Evolutionary conservation across 1,140 invertebrate species (phyloP).

Genomic region (Pachypeltis micranthus): DNA sequence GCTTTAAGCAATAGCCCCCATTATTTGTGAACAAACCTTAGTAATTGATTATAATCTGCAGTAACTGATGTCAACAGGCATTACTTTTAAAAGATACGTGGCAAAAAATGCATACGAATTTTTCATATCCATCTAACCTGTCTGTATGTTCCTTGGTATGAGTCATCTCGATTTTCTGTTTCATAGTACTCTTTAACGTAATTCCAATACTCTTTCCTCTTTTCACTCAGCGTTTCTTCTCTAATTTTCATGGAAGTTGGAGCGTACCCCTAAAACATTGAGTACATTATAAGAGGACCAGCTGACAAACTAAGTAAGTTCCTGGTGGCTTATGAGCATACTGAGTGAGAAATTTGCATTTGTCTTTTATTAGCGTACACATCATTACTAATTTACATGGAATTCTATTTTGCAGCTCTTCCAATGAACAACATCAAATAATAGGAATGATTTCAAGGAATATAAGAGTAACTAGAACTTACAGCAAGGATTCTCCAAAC

Average conservation of each 20-base stretch:
- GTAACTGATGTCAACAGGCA: no score
- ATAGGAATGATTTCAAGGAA: constrained; percentile 17
- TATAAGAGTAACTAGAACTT: constrained; percentile 32
- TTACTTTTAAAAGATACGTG: no score
- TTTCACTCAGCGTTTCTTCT: constrained; percentile 69
- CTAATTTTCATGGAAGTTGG: constrained; percentile 80
- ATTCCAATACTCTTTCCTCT: constrained; percentile 89
- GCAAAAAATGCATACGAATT: no score
- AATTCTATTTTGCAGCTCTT: no score
- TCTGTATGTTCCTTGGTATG: constrained; percentile 85
- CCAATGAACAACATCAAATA: no score
- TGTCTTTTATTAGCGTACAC: no score
- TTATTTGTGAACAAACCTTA: constrained; percentile 15
- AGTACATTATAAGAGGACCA: no score
- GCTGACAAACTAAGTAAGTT: no score
- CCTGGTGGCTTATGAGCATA: no score
- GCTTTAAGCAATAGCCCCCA: background rate
- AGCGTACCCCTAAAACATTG: constrained; percentile 69
- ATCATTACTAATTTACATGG: no score
- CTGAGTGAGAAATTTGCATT: no score
- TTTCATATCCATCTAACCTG: constrained; percentile 49
- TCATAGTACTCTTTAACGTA: constrained; percentile 94
- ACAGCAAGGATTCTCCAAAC: constrained; percentile 66
- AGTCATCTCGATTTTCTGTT: constrained; percentile 72
- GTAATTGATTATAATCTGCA: no score